Base-by-base conservation (phyloP, 2,797 vertebrate genomes). In the Lateolabrax maculatus region DNA sequence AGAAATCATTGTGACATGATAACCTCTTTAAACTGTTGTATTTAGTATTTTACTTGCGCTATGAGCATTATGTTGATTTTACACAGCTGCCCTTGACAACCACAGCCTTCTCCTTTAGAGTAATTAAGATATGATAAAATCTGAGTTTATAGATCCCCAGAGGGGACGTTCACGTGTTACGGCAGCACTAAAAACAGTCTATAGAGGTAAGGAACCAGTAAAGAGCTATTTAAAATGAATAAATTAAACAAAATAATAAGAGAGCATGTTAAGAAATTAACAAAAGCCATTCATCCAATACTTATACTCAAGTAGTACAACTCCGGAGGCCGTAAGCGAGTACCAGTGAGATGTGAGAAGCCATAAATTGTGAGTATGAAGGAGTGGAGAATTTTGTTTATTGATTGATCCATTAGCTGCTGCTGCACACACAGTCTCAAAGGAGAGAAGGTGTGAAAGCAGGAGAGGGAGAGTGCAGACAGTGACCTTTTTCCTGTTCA, bases 371-470 rank as follows among this genome's bases (percentile, higher is more conserved):
- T 55, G n/a, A 44, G 34, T 36, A 34, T 1, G 12, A 18, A 43
- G 10, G 25, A 52, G 9, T 43, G 49, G 36, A 70, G 27, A 39
- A 55, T 66, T 58, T 44, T 37, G 5, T 82, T 64, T 23, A 71
- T 67, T 49, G 57, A 70, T 56, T 12, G 39, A 79, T 27, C 27
- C 1, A 39, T 57, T 23, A 49, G 13, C 29, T 39, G 31, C 25
- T 2, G 15, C 6, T 9, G 4, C 21, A 36, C 51, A 44, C 46
- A 25, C 37, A n/a, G 25, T 21, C 25, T 44, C 8, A 36, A n/a
- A 37, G 61, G 37, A 58, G 56, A 73, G 36, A 25, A 23, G 19
- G 62, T 71, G 67, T 66, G 19, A 31, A 49, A 51, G 57, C 13
- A 57, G 15, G 12, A 60, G 34, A 63, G 9, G 25, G 6, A 9